Conservation (phyloP, 2,113 vertebrate genomes). For the Poicephalus gulielmi region DNA sequence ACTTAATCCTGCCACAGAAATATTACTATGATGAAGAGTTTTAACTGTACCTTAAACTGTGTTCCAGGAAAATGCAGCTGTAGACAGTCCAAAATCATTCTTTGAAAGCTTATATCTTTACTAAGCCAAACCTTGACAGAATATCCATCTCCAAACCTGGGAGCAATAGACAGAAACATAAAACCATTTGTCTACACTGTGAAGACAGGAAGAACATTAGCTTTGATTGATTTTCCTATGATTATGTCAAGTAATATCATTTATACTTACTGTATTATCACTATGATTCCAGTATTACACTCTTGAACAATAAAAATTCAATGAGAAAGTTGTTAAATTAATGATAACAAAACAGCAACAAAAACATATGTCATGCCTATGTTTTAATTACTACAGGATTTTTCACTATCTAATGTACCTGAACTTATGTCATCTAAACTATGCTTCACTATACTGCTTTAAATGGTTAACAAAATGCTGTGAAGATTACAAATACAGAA, state of each 20-base stretch:
- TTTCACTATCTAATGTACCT: background rate
- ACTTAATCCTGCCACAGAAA: background rate
- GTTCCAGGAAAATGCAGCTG: slow-evolving; percentile 62
- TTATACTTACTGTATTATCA: background rate
- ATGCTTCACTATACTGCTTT: background rate
- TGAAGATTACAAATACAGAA: background rate
- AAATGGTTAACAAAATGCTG: background rate
- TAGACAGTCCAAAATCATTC: slow-evolving; percentile 52
- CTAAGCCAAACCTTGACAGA: slow-evolving; percentile 68
- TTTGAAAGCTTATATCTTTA: background rate
- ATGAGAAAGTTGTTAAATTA: background rate
- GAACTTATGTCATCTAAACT: background rate
- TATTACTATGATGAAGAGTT: background rate
- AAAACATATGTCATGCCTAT: background rate
- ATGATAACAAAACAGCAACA: background rate
- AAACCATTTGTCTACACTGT: background rate
- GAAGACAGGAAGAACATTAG: background rate
- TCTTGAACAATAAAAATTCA: background rate
- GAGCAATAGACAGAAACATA: background rate
- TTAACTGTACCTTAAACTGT: slow-evolving; percentile 64
- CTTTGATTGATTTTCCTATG: background rate
- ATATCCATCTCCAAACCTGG: slow-evolving; percentile 71
- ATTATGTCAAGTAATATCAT: background rate
- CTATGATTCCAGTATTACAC: background rate
- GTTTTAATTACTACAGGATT: background rate